These are phyloP conservation scores for Turnix velox DNA, from an alignment of 2,113 vertebrate species.

Conservation along the genomic window DNA sequence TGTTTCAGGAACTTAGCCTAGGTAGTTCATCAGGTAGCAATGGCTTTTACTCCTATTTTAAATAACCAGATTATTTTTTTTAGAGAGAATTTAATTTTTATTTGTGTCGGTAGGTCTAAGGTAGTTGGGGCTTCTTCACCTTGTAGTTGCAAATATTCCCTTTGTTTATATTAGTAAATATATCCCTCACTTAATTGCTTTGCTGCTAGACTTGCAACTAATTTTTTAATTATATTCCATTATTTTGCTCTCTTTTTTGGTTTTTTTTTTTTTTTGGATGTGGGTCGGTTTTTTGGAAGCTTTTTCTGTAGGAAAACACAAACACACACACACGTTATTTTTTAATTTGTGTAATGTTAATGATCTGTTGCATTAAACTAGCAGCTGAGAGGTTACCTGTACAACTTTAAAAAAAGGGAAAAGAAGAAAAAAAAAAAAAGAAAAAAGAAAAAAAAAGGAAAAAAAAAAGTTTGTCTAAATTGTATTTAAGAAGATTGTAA, in stretches of 20 bases:
- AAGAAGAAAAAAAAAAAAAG: constrained; percentile 60
- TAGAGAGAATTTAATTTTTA: constrained; percentile 84
- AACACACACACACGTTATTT: constrained; percentile 64
- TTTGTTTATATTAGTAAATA: constrained; percentile 76
- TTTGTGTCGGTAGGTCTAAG: constrained; percentile 81
- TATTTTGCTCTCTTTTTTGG: too few species aligned
- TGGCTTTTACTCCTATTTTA: constrained; percentile 99
- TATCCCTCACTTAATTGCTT: constrained; percentile 80
- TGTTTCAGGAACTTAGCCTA: constrained; percentile 98
- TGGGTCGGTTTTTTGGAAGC: constrained; percentile 75
- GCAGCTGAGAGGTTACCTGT: constrained; percentile 79
- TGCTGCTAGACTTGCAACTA: constrained; percentile 82
- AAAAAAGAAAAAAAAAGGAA: constrained; percentile 65
- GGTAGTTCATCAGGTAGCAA: constrained; percentile 98
- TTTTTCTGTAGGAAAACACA: constrained; percentile 80
- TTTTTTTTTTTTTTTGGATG: constrained; percentile 79
- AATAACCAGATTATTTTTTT: constrained; percentile 87
- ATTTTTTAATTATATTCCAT: constrained; percentile 77
- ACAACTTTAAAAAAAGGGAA: constrained; percentile 70
- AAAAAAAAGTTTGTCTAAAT: constrained; percentile 81
- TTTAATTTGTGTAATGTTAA: constrained; percentile 79
- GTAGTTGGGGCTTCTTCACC: constrained; percentile 73
- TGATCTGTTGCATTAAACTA: constrained; percentile 78
- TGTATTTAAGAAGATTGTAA: constrained; percentile 85
- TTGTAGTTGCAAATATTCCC: constrained; percentile 73